phyloP scores from a whole-genome alignment of 1,140 invertebrate genomes.

The Sesamia nonagrioides region DNA sequence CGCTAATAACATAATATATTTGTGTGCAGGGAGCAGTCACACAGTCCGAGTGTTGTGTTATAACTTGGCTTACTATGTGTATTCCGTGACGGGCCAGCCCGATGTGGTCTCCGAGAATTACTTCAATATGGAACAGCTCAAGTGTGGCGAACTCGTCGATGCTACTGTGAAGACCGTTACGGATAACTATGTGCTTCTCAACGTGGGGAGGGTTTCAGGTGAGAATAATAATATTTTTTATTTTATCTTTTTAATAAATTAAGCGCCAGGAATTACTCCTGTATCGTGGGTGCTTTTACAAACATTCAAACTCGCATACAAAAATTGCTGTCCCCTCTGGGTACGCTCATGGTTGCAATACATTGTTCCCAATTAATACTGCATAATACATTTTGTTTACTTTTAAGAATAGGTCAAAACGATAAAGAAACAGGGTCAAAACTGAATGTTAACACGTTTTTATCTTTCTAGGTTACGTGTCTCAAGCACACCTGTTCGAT shows the following conservation, averaged over 20 bases:
- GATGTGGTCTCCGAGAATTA: constrained; percentile 65
- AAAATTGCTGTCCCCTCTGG: too few relatives aligned
- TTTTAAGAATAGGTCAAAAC: too few relatives aligned
- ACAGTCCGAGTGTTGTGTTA: constrained; percentile 72
- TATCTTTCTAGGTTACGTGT: constrained; percentile 66
- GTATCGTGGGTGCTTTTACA: too few relatives aligned
- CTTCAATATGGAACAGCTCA: constrained; percentile 67
- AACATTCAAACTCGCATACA: too few relatives aligned
- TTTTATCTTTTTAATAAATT: not conserved
- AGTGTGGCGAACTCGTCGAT: constrained; percentile 62
- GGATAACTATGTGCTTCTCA: constrained; percentile 61
- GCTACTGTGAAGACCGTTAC: constrained; percentile 63
- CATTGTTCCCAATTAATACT: too few relatives aligned
- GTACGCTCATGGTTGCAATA: too few relatives aligned
- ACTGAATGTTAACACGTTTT: not conserved
- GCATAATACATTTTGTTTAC: too few relatives aligned
- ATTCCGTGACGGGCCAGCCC: constrained; percentile 71
- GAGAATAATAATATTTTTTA: not conserved
- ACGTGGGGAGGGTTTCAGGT: constrained; percentile 67
- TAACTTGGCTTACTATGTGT: constrained; percentile 73
- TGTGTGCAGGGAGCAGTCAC: constrained; percentile 70
- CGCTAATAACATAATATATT: too few relatives aligned
- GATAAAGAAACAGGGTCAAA: too few relatives aligned
- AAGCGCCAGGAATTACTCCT: too few relatives aligned
- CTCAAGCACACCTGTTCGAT: constrained; percentile 70